phyloP scores from a whole-genome alignment of 2,888 invertebrate species.

The Poecilobothrus nobilitatus region DNA sequence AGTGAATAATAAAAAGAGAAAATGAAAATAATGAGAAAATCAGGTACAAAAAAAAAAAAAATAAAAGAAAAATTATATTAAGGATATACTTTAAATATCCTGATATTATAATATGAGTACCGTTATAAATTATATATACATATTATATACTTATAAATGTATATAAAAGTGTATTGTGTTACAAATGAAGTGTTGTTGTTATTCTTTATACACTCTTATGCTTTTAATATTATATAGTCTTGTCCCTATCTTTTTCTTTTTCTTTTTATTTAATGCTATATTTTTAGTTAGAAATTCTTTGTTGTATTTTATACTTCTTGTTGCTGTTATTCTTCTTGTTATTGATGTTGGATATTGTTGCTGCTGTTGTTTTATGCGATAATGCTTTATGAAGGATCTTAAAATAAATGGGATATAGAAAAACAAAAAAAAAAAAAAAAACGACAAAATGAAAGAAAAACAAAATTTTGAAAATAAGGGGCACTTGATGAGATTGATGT shows the following conservation, averaged over 20 bases:
- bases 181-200: neutral
- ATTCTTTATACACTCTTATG: neutral
- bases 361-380: too few relatives aligned
- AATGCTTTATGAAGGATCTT: too few relatives aligned
- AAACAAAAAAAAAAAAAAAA: too few relatives aligned
- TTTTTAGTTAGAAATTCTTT: too few relatives aligned
- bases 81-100: constrained; percentile 3
- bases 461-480: too few relatives aligned
- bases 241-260: neutral
- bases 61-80: neutral
- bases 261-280: neutral
- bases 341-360: too few relatives aligned
- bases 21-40: too few relatives aligned
- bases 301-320: too few relatives aligned
- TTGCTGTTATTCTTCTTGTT: too few relatives aligned
- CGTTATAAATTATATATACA: neutral
- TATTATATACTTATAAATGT: neutral
- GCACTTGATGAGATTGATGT: too few relatives aligned
- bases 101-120: constrained; percentile 3
- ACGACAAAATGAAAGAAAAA: too few relatives aligned
- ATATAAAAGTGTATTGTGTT: neutral
- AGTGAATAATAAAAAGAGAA: neutral
- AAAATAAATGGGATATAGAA: too few relatives aligned
- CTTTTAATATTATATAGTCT: neutral
- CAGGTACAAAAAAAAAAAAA: neutral